Evolutionary conservation across 2,797 vertebrate genomes (phyloP).

Genomic region (Danio albolineatus): DNA sequence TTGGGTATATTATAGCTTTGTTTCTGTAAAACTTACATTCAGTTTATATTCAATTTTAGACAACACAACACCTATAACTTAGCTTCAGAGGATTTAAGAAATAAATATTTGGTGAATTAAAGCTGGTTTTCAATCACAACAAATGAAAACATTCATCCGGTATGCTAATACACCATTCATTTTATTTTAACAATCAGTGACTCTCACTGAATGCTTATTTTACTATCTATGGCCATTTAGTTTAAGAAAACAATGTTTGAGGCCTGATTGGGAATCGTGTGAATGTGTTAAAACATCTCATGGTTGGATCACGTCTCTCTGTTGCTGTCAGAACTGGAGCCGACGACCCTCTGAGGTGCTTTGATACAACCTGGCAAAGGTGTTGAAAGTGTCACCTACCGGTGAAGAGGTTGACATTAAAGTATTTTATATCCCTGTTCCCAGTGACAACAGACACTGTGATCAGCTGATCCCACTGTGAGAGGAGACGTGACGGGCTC

Average conservation of each 20-base stretch:
- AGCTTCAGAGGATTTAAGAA: no score
- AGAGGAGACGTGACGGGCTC: conserved; percentile 48
- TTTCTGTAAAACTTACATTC: no score
- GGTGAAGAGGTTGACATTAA: conserved; percentile 60
- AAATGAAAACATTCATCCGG: no score
- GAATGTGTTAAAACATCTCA: conserved; percentile 11
- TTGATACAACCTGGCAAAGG: conserved; percentile 60
- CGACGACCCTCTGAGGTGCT: conserved; percentile 53
- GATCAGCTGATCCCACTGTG: conserved; percentile 49
- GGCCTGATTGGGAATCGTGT: conserved; percentile 8
- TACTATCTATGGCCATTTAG: background rate
- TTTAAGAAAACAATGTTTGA: conserved; percentile 11
- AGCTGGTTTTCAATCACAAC: no score
- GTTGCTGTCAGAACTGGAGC: conserved; percentile 48
- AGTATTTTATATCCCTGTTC: conserved; percentile 58
- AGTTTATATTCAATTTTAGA: no score
- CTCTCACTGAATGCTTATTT: background rate
- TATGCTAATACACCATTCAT: background rate
- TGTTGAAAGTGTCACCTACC: conserved; percentile 58
- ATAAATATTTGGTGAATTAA: no score
- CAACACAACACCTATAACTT: no score
- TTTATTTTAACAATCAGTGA: background rate
- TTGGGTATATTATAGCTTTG: no score
- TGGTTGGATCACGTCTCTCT: conserved; percentile 9
- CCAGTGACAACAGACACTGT: conserved; percentile 49